A percentile compares a stretch with the other conserved stretches of the same genome.
Conservation (phyloP, 2,113 vertebrate species). For the Cacatua alba region DNA sequence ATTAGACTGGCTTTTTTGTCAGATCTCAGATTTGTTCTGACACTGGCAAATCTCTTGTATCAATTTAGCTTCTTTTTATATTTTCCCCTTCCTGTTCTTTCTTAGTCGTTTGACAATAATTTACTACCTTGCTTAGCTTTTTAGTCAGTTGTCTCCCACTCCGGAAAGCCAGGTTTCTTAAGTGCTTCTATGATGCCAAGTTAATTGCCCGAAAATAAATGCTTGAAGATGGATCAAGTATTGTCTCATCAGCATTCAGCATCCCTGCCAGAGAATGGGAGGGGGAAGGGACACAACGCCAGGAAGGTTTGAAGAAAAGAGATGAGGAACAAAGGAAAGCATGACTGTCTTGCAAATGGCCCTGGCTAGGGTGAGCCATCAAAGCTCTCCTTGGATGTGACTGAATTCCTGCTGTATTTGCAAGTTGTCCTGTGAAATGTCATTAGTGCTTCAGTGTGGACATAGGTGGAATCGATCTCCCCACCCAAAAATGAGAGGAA, state of each 20-base stretch:
- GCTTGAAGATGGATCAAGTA: conserved; percentile 64
- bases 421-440: background rate
- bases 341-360: background rate
- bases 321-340: background rate
- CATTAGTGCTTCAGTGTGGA: background rate
- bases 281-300: background rate
- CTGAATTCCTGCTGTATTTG: background rate
- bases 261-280: conserved; percentile 13
- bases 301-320: background rate
- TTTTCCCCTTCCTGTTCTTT: background rate
- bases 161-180: conserved; percentile 62
- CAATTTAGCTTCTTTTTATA: background rate
- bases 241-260: conserved; percentile 64
- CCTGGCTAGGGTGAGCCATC: background rate
- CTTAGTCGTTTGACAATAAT: conserved; percentile 51
- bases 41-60: background rate
- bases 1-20: background rate
- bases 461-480: background rate
- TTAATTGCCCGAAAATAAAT: conserved; percentile 69
- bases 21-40: background rate
- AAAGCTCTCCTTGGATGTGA: background rate
- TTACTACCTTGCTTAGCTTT: conserved; percentile 54
- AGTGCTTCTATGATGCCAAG: conserved; percentile 66
- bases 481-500: background rate
- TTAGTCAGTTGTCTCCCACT: conserved; percentile 52